Evolutionary conservation across 1,140 invertebrate species (phyloP).

Genomic region (Lasioglossum albipes): DNA sequence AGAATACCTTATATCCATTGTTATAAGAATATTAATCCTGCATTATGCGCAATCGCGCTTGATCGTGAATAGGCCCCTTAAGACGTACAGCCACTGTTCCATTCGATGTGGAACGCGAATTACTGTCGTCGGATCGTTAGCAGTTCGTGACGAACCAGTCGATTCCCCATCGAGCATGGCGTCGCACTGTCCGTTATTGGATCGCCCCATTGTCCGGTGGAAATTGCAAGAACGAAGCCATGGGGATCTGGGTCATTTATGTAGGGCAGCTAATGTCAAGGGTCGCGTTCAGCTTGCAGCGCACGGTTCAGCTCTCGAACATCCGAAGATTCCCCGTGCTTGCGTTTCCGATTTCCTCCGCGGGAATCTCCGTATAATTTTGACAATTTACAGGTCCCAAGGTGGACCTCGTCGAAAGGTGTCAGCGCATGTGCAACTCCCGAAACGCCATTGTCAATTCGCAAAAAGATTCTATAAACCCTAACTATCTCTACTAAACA

Average conservation of each 20-base stretch:
- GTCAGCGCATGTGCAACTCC: too few species aligned
- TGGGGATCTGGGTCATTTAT: slow-evolving; percentile 63
- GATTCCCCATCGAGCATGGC: slow-evolving; percentile 29
- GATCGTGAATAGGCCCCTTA: too few species aligned
- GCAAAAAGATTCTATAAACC: too few species aligned
- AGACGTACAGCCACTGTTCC: background rate
- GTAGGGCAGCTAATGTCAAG: slow-evolving; percentile 65
- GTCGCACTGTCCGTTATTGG: slow-evolving; percentile 33
- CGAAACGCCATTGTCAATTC: too few species aligned
- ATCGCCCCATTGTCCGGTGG: slow-evolving; percentile 30
- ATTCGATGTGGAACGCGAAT: background rate
- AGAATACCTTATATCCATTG: too few species aligned
- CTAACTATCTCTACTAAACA: too few species aligned
- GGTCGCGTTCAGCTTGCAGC: slow-evolving; percentile 45
- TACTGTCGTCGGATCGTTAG: slow-evolving; percentile 9
- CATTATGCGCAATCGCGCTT: too few species aligned
- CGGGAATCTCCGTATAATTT: slow-evolving; percentile 13
- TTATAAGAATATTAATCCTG: too few species aligned
- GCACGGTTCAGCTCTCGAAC: background rate
- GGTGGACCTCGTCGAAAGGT: too few species aligned
- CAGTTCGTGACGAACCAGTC: background rate
- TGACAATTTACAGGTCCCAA: background rate
- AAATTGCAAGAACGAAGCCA: slow-evolving; percentile 53
- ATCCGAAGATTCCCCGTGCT: background rate
- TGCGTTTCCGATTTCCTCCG: slow-evolving; percentile 8